Evolutionary conservation across 2,797 vertebrate species (phyloP).

Genomic region (Loriculus beryllinus): DNA sequence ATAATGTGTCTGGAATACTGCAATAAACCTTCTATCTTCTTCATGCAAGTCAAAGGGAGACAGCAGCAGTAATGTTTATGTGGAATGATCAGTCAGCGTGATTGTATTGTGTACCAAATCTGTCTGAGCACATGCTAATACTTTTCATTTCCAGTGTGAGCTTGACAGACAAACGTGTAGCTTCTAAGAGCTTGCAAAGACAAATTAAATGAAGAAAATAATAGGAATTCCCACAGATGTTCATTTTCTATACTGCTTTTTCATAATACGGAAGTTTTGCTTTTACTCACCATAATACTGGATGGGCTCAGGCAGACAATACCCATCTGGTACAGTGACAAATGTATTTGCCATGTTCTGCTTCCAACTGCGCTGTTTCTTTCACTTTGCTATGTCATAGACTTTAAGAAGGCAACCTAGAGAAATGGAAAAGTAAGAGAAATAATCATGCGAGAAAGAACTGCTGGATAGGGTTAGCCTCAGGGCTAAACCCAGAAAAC

Average conservation of each 20-base stretch:
- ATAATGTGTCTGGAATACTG: background rate
- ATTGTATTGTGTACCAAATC: background rate
- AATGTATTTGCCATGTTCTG: conserved; percentile 81
- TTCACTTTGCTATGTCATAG: background rate
- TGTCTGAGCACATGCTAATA: background rate
- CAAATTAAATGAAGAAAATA: background rate
- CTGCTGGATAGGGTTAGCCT: background rate
- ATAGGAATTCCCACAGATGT: background rate
- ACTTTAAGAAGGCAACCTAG: conserved; percentile 36
- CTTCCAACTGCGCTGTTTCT: conserved; percentile 63
- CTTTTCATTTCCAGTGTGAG: background rate
- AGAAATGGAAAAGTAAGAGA: background rate
- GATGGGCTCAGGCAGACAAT: conserved; percentile 81
- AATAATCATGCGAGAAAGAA: background rate
- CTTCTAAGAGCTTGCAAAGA: background rate
- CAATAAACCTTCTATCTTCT: background rate
- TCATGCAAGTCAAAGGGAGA: background rate
- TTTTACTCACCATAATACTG: conserved; percentile 87
- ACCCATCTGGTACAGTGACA: conserved; percentile 82
- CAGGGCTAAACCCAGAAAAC: background rate
- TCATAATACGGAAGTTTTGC: background rate
- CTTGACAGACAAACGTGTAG: background rate
- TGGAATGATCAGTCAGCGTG: background rate
- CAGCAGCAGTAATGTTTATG: background rate
- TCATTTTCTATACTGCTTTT: background rate